Base-by-base conservation (phyloP, 1,140 invertebrate species). In the Zaprionus inermis region DNA sequence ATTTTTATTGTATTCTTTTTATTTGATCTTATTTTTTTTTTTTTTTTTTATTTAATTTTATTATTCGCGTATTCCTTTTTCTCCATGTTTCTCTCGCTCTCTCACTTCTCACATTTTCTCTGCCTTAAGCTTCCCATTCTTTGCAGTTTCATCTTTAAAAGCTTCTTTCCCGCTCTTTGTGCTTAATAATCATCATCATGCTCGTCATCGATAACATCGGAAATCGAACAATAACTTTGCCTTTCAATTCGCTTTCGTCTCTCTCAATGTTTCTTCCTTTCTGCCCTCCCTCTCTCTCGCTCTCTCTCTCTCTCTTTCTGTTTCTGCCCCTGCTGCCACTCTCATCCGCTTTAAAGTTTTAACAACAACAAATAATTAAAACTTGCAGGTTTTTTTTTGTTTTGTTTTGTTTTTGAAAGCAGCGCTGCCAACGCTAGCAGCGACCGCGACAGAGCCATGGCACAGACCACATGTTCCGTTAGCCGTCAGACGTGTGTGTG, bases 321-420 rank as follows among this genome's bases (percentile, higher is more conserved):
- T n/a, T n/a, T n/a, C n/a, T n/a, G n/a, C n/a, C n/a, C n/a, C n/a
- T n/a, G n/a, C n/a, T n/a, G n/a, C n/a, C n/a, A n/a, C n/a, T n/a
- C 51, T n/a, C 49, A 24, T 30, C 28, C 24, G 57, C 49, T 81
- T 76, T 79, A 83, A 82, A 81, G 49, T 64, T 30, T 72, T 7
- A 80, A 70, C 56, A 76, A 65, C 51, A 79, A 73, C 67, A 72
- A 82, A 74, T 84, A 84, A 83, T 84, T 80, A 78, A 84, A 84
- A 84, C 49, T 73, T 79, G 57, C 69, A 74, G 74, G 73, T 46
- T 63, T 66, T 68, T 44, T 72, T 54, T 59, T 68, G 46, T 51
- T 49, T 46, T 72, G 10, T 54, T 67, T 16, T 63, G 63, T 32
- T 38, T 67, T 32, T 20, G 44, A 41, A 54, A 66, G 18, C 36